Evolutionary conservation across 2,113 vertebrate species (phyloP), one percentile per base, ranked within the genome.

Genomic region (Balaeniceps rex): DNA sequence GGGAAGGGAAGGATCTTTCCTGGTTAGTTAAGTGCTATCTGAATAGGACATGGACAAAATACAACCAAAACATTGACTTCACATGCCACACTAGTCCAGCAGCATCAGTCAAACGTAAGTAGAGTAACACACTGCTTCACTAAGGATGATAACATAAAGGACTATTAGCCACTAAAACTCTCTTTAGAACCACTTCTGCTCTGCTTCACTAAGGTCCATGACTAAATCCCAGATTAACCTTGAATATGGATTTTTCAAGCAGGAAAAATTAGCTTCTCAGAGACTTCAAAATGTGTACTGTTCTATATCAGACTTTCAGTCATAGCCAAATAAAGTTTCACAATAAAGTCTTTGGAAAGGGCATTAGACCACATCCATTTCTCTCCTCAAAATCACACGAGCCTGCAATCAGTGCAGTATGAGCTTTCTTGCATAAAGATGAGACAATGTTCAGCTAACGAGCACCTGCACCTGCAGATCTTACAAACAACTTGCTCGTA

Each of bases 371-470:
- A 70, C 58, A 75, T 64, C 33, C 19, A 31, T 66, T 87, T 70
- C 63, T 83, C 71, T 33, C 52, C 70, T 51, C 58, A 83, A 54
- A 78, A 55, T 33, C 66, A 83, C 1, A 2, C 6, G 46, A 90
- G 74, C 26, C 44, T 77, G 82, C 71, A 93, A 91, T 91, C 87
- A 90, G 88, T 52, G 54, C 46, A 72, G 19, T 24, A 24, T 12
- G 72, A 88, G 69, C 46, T 91, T 91, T 83, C 81, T 34, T 76
- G 85, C 81, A 94, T 95, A 83, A 95, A 90, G 60, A 93, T 96
- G 70, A 97, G 79, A 22, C 14, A 26, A n/a, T 15, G 31, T 54
- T 69, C 61, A 80, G 46, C 42, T 71, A 91, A 82, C 1, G 11
- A 91, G 38, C 70, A 88, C 63, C 86, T 91, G 71, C 66, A 88